Percentiles rank a stretch among this genome's conserved stretches.
Evolutionary conservation across 2,797 vertebrate genomes (phyloP).

Genomic region (Labeo calbasu): DNA sequence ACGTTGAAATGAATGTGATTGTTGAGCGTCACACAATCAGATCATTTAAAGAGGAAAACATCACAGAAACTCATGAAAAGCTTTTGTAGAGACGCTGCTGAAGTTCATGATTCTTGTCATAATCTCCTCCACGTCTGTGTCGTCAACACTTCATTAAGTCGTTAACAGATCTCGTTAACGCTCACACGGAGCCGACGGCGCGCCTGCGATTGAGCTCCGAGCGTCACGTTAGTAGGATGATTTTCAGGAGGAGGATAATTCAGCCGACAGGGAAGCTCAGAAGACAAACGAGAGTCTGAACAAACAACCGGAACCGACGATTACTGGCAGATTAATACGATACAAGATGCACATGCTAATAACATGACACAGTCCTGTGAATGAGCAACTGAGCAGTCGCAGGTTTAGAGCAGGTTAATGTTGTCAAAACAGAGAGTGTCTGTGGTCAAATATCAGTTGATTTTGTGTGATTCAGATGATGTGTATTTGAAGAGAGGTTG

Average conservation of each 20-base stretch:
- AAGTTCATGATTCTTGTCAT: neutral
- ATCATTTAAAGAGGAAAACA: neutral
- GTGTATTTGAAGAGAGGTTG: neutral
- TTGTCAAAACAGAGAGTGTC: neutral
- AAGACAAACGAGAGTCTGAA: neutral
- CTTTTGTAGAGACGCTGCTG: neutral
- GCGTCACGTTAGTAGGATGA: neutral
- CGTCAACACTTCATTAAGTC: neutral
- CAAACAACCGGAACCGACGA: neutral
- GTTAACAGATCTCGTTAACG: slow-evolving; percentile 25
- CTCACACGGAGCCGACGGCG: neutral
- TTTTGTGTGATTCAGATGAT: neutral
- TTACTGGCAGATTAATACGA: neutral
- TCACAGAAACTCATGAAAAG: neutral
- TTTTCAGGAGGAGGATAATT: neutral
- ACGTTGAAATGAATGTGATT: neutral
- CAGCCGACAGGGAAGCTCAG: neutral
- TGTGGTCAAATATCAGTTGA: neutral
- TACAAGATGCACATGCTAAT: too few relatives aligned
- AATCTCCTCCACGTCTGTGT: neutral
- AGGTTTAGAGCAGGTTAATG: neutral
- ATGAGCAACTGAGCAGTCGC: neutral
- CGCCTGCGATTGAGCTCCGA: neutral
- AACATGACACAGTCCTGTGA: neutral
- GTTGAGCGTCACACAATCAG: neutral